Conservation (phyloP, 23 tunicate species). For the Ciona savignyi region DNA sequence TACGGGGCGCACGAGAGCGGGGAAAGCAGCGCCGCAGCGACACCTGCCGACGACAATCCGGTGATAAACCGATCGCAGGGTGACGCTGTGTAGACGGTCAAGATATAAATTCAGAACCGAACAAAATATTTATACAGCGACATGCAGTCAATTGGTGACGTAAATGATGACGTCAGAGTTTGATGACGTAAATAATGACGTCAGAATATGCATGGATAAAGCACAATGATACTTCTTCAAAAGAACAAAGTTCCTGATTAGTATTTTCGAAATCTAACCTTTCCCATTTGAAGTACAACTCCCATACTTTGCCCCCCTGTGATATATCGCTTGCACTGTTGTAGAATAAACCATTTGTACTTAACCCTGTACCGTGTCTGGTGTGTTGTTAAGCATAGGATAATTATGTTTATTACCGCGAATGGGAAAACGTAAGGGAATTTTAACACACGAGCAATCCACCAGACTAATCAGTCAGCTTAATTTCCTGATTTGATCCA, state of each 20-base stretch:
- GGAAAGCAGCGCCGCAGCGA: constrained; percentile 10
- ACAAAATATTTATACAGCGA: neutral
- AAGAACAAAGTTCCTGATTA: neutral
- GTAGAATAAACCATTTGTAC: neutral
- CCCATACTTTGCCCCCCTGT: neutral
- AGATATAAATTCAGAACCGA: neutral
- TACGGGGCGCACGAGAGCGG: constrained; percentile 34
- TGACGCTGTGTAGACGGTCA: constrained; percentile 22
- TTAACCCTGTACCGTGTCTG: too few species aligned
- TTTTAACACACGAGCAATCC: too few species aligned
- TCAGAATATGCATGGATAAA: too few species aligned
- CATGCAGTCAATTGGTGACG: neutral
- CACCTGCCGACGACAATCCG: constrained; percentile 17
- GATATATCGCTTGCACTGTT: neutral
- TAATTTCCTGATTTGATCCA: too few species aligned
- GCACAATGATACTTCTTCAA: neutral
- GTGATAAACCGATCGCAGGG: constrained; percentile 3
- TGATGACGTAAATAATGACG: too few species aligned
- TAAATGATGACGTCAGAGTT: neutral
- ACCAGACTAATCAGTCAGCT: too few species aligned
- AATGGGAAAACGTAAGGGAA: too few species aligned
- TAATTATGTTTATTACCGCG: too few species aligned
- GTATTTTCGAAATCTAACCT: too few species aligned
- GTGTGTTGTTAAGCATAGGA: too few species aligned
- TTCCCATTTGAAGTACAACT: neutral